Base-by-base conservation (phyloP, 1,140 invertebrate species). In the Matsumurasca onukii region DNA sequence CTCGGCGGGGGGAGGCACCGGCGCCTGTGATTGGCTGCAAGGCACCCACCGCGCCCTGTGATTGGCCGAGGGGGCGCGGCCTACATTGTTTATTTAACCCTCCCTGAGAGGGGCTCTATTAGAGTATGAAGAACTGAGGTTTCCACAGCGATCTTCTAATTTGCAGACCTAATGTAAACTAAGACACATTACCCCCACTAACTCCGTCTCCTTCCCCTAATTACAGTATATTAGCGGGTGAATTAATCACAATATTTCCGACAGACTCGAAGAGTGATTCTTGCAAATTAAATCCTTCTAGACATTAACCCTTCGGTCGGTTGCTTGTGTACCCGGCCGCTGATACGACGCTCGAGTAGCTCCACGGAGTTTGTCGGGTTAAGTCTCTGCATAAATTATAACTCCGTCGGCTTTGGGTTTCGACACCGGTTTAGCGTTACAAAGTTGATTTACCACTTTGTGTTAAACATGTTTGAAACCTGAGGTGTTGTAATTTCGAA, bases 41-140 rank as follows among this genome's bases (percentile, higher is more conserved):
- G 22, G 12, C 1, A 22, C 31, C 20, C 52, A 34, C 22, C 20
- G 30, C 34, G 31, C 1, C n/a, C 52, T 31, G 20, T 30, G 31
- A 68, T 68, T 68, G 67, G 67, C 22, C 55, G 55, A n/a, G 67
- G 24, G 55, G 67, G 67, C 67, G 67, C n/a, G 29, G 22, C 59
- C 59, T 15, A 57, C 27, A 49, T 62, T 68, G 67, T 68, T 68
- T 68, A 57, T 68, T 68, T 31, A 48, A 48, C 67, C 67, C 27
- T 31, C 55, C 55, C 52, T 48, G 55, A 61, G 49, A 57, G 31
- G 55, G 67, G 67, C 49, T 67, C 62, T 65, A 65, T 65, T 45
- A 45, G 62, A 48, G 62, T 65, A 59, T 59, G 55, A 59, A 59
- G 55, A 59, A 59, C 55, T 27, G 55, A 22, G 55, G 55, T 59